Percentiles rank a stretch among this genome's conserved stretches.
These are phyloP conservation scores for Dicyrtomina minuta DNA, from an alignment of 2,888 invertebrate genomes.

Conservation along the genomic window DNA sequence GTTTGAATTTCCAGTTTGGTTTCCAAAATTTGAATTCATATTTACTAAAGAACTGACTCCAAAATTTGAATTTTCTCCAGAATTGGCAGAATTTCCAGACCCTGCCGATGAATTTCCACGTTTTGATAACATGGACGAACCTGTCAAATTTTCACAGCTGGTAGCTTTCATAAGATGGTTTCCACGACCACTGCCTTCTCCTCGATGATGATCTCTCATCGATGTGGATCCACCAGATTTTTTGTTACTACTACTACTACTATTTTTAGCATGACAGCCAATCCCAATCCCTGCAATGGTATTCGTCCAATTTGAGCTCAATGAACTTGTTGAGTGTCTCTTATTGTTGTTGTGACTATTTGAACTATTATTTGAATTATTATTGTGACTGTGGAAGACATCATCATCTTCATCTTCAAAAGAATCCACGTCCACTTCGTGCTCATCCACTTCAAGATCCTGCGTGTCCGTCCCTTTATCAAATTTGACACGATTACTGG, in stretches of 20 bases:
- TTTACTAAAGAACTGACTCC: not conserved
- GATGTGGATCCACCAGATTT: too few relatives aligned
- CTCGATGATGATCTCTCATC: too few relatives aligned
- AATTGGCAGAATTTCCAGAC: not conserved
- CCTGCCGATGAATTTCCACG: not conserved
- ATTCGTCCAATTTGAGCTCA: too few relatives aligned
- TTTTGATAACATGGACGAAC: not conserved
- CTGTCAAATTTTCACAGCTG: constrained; percentile 48
- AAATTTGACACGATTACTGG: constrained; percentile 35
- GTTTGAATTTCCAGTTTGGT: not conserved
- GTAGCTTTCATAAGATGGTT: constrained; percentile 38
- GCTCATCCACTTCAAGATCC: constrained; percentile 37
- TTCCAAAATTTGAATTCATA: not conserved
- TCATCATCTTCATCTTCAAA: constrained; percentile 33
- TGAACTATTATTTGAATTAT: too few relatives aligned
- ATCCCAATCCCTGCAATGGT: too few relatives aligned
- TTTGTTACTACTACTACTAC: too few relatives aligned
- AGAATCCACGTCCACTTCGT: constrained; percentile 10
- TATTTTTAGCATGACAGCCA: too few relatives aligned
- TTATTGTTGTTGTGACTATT: too few relatives aligned
- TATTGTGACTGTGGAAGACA: constrained; percentile 9
- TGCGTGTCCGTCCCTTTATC: constrained; percentile 49
- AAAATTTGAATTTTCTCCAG: not conserved
- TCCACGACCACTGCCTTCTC: not conserved
- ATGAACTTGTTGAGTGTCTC: too few relatives aligned